Evolutionary conservation across 2,888 invertebrate species (phyloP), one percentile per base, ranked within the genome.

Genomic region (Mythimna loreyi): DNA sequence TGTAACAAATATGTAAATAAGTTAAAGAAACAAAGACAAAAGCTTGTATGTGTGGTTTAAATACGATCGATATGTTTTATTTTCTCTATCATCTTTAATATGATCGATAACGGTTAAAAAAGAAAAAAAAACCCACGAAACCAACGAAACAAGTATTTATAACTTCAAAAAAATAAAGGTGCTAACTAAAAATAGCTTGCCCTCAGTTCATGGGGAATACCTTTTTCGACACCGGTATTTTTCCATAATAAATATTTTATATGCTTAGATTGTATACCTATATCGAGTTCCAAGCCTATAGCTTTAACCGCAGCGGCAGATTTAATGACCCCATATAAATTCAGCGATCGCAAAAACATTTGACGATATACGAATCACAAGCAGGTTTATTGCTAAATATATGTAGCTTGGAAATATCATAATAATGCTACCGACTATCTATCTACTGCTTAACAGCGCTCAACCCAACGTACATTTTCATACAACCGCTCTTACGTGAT

Each of bases 361-460:
- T n/a, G 33, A 75, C 78, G 43, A 49, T 23, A 25, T 36, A 61
- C 64, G 75, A 75, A 80, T 81, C 23, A 69, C 45, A 78, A 78
- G 6, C 25, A 62, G 52, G 63, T 58, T 70, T 60, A 66, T 53
- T 25, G 19, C 47, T 50, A 43, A 30, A 21, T 21, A 45, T 33
- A 40, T 23, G 21, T 3, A 47, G 28, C 47, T 66, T 62, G 16
- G 3, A 63, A 45, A 61, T 57, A 64, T 67, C 3, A 67, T 63
- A 66, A 60, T n/a, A 28, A 55, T n/a, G 16, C 33, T 21, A 13
- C 43, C 16, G 25, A 25, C 5, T 30, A 40, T 13, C 19, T 40
- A 30, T n/a, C 8, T 40, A 58, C n/a, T n/a, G n/a, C n/a, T n/a
- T n/a, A n/a, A n/a, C n/a, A n/a, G n/a, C n/a, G n/a, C n/a, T n/a